Conservation (phyloP, 2,113 vertebrate species). For the Origma solitaria region DNA sequence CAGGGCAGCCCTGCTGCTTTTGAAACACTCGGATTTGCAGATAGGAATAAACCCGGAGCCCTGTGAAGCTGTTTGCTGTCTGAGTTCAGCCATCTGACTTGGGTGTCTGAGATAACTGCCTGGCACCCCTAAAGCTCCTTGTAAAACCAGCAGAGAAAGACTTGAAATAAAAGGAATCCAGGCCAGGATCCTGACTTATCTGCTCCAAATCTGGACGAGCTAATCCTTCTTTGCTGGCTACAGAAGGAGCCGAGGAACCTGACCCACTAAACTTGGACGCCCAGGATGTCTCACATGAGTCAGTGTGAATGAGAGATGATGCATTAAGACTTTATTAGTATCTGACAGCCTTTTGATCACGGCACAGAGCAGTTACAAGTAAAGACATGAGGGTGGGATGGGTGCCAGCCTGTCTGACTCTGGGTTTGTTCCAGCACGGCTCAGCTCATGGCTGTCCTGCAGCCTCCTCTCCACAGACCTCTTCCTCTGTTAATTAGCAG, state of each 20-base stretch:
- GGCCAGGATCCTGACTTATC: not conserved
- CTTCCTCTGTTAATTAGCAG: not conserved
- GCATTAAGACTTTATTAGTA: conserved; percentile 48
- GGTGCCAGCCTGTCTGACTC: conserved; percentile 41
- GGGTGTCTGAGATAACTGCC: not conserved
- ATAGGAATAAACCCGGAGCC: not conserved
- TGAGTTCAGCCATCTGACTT: not conserved
- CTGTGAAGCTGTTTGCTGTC: not conserved
- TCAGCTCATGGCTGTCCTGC: conserved; percentile 25
- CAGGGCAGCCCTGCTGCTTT: not conserved
- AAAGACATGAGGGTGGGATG: conserved; percentile 19
- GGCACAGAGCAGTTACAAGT: not conserved
- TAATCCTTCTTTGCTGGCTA: not conserved
- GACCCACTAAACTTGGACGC: conserved; percentile 12
- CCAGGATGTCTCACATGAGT: not conserved
- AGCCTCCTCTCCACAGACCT: not conserved
- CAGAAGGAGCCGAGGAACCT: not conserved
- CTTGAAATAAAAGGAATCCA: not conserved
- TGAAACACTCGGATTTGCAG: not conserved
- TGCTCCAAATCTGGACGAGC: not conserved
- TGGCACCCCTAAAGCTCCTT: not conserved
- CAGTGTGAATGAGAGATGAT: conserved; percentile 27
- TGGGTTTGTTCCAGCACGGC: conserved; percentile 27
- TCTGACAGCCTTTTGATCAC: conserved; percentile 41
- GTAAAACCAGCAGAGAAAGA: not conserved